Evolutionary conservation across 2,888 invertebrate genomes (phyloP).

Genomic region (Sphaerophoria taeniata): DNA sequence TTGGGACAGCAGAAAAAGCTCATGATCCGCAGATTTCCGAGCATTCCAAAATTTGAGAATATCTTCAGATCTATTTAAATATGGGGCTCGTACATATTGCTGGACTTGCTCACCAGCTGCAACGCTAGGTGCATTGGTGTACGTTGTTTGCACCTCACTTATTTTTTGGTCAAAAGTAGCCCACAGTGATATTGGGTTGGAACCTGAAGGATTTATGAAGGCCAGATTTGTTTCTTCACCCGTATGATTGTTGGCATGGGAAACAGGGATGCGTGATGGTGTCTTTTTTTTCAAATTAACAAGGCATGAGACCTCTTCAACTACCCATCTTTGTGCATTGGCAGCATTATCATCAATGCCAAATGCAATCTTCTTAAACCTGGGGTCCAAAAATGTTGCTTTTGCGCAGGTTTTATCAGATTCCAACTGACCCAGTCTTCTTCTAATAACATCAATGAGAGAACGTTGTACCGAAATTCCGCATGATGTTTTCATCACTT

Average conservation of each 20-base stretch:
- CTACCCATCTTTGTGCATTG: conserved; percentile 16
- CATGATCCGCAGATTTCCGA: background rate
- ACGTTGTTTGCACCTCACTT: conserved; percentile 8
- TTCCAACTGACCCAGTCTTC: conserved; percentile 29
- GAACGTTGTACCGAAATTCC: background rate
- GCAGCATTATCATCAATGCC: conserved; percentile 24
- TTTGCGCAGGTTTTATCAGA: conserved; percentile 26
- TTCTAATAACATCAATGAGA: background rate
- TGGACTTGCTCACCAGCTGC: conserved; percentile 10
- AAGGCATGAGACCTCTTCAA: background rate
- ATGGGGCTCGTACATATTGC: conserved; percentile 15
- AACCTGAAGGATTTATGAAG: background rate
- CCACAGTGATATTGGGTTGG: conserved; percentile 26
- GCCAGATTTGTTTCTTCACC: background rate
- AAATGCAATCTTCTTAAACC: conserved; percentile 45
- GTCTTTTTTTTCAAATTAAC: conserved; percentile 5
- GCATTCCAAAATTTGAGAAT: conserved; percentile 19
- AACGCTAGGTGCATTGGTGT: conserved; percentile 9
- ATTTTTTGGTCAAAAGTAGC: conserved; percentile 24
- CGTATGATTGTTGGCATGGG: background rate
- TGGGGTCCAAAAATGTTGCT: conserved; percentile 41
- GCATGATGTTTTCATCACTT: too few relatives aligned
- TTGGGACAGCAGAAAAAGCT: conserved; percentile 16
- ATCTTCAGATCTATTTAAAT: conserved; percentile 12
- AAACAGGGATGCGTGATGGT: background rate